Evolutionary conservation across 2,113 vertebrate genomes (phyloP).

Genomic region (Gobiocypris rarus): DNA sequence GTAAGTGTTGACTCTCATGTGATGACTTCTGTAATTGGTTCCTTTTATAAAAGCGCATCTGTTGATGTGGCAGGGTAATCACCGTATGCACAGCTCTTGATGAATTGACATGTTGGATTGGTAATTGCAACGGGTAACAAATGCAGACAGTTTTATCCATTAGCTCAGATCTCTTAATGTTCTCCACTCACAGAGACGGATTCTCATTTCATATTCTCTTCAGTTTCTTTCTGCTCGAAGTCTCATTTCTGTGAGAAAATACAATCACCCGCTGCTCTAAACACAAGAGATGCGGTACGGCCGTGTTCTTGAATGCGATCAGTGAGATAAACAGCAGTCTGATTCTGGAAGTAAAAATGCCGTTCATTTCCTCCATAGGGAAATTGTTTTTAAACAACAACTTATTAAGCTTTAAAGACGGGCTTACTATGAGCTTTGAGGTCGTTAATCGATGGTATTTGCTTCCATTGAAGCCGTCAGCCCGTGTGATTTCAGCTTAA

Average conservation of each 20-base stretch:
- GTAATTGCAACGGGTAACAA: slow-evolving; percentile 74
- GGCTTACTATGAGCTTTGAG: no score
- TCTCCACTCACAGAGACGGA: slow-evolving; percentile 55
- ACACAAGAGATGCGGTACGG: not conserved
- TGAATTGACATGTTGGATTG: slow-evolving; percentile 71
- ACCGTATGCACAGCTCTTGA: slow-evolving; percentile 79
- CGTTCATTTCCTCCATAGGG: no score
- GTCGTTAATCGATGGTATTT: no score
- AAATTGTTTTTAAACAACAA: no score
- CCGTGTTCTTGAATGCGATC: not conserved
- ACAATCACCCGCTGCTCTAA: not conserved
- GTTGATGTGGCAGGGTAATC: slow-evolving; percentile 74
- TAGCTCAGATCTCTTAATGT: slow-evolving; percentile 70
- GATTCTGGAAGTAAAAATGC: no score
- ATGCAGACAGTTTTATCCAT: slow-evolving; percentile 56
- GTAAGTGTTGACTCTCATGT: slow-evolving; percentile 62
- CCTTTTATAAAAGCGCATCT: slow-evolving; percentile 80
- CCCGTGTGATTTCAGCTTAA: no score
- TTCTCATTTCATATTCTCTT: slow-evolving; percentile 62
- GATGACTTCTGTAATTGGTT: slow-evolving; percentile 78
- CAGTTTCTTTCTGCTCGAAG: slow-evolving; percentile 16
- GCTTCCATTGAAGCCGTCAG: no score
- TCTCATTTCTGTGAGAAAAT: not conserved
- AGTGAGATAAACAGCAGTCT: not conserved
- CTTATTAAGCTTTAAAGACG: no score